Evolutionary conservation across 2,797 vertebrate genomes (phyloP).

Genomic region (Myotis myotis): DNA sequence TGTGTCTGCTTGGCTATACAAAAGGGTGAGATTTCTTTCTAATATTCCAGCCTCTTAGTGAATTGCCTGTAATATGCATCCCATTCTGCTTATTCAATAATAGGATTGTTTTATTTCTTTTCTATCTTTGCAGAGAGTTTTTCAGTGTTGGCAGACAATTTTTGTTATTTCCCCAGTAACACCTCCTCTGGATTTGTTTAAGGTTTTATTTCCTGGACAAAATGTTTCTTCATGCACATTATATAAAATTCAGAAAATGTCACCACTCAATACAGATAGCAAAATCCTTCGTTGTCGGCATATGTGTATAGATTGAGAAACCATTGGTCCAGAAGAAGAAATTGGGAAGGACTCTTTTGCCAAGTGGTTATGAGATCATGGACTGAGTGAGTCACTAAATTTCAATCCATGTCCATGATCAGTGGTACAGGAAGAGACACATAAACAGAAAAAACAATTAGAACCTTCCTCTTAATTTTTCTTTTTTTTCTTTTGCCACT

Average conservation of each 20-base stretch:
- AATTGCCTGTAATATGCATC: not conserved
- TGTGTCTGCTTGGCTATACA: not conserved
- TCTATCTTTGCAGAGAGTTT: not conserved
- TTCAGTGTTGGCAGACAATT: not conserved
- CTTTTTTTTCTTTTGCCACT: too few relatives aligned
- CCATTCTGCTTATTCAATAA: not conserved
- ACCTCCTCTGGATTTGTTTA: not conserved
- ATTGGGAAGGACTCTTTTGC: not conserved
- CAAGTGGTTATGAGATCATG: not conserved
- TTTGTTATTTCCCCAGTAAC: not conserved
- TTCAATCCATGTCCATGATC: not conserved
- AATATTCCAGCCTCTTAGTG: not conserved
- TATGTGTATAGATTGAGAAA: not conserved
- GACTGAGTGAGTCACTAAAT: not conserved
- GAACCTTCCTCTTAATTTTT: not conserved
- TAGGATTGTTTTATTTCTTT: not conserved
- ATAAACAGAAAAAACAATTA: not conserved
- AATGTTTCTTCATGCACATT: not conserved
- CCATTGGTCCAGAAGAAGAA: not conserved
- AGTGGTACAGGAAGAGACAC: not conserved
- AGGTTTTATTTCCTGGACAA: not conserved
- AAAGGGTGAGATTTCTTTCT: not conserved
- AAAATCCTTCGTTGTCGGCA: not conserved
- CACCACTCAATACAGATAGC: not conserved
- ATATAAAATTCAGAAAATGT: not conserved